Evolutionary conservation across 2,113 vertebrate species (phyloP), one percentile per base, ranked within the genome.

Genomic region (Sphyrna mokarran): DNA sequence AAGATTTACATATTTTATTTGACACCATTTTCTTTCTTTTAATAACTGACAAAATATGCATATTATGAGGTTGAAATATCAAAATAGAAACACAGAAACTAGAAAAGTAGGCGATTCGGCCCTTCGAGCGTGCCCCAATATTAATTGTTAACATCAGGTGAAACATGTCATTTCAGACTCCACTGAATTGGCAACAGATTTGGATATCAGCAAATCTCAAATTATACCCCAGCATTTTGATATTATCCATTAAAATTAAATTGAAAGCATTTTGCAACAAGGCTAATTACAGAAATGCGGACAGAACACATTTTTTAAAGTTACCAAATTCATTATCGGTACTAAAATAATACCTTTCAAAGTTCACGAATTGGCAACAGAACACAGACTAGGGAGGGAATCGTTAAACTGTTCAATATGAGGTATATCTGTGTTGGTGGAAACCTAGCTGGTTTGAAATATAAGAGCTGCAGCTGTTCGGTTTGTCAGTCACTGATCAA

Each of bases 401-500:
- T 72, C 11, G 10, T 95, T 95, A 29, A 70, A 58, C 68, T 70
- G 68, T 95, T 95, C 20, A 95, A 26, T 95, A 70, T 69, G 68
- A 93, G 76, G 94, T 72, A 72, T 66, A 90, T 90, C 87, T 90
- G 29, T 69, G 91, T 70, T 33, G 48, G 26, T 95, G 37, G 68
- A 95, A 95, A 72, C 69, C 26, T 29, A 48, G 43, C 68, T 72
- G 94, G 69, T 72, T 72, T 95, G 94, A 95, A 95, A 95, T 95
- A 72, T 16, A 95, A 95, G 69, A 54, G 43, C 37, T 95, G 94
- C 94, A 95, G 69, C 69, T 95, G 94, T 95, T 95, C 20, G 4
- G 94, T 66, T 72, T 76, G 23, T 72, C 40, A 0, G 26, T 95
- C 94, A 72, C 69, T 72, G 69, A 72, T 95, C 94, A 72, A 95